phyloP scores from a whole-genome alignment of 2,888 invertebrate genomes.

The Hedychridium roseum region DNA sequence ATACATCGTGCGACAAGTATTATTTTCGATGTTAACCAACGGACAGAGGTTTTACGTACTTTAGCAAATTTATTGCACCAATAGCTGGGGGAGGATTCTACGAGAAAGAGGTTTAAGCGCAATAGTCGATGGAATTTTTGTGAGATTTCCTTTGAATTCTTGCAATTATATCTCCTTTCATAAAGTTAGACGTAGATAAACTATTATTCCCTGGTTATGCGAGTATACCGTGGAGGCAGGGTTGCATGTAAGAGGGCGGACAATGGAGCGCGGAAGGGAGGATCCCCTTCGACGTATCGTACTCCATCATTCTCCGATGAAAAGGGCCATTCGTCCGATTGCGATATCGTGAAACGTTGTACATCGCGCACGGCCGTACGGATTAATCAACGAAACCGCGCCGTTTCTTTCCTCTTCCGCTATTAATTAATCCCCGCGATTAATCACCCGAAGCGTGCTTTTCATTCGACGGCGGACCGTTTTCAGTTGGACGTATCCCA shows the following conservation, averaged over 20 bases:
- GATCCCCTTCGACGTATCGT: constrained; percentile 21
- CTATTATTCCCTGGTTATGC: too few species aligned
- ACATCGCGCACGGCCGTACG: constrained; percentile 19
- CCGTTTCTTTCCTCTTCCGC: constrained; percentile 28
- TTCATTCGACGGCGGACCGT: constrained; percentile 30
- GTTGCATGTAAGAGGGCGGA: constrained; percentile 17
- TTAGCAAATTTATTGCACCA: too few species aligned
- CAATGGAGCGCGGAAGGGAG: constrained; percentile 21
- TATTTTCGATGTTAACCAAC: too few species aligned
- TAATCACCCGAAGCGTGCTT: constrained; percentile 34
- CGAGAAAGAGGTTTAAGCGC: too few species aligned
- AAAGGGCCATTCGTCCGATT: constrained; percentile 41
- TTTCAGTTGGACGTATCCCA: too few species aligned
- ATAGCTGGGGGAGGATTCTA: too few species aligned
- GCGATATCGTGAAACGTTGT: constrained; percentile 35
- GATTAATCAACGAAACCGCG: constrained; percentile 38
- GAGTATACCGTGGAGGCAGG: neutral
- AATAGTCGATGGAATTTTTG: too few species aligned
- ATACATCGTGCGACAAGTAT: too few species aligned
- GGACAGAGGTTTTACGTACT: too few species aligned
- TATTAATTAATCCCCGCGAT: constrained; percentile 39
- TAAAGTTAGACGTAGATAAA: too few species aligned
- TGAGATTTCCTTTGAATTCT: too few species aligned
- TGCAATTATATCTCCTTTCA: too few species aligned
- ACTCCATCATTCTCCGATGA: constrained; percentile 26